Conservation (phyloP, 2,797 vertebrate genomes). For the Champsocephalus esox region DNA sequence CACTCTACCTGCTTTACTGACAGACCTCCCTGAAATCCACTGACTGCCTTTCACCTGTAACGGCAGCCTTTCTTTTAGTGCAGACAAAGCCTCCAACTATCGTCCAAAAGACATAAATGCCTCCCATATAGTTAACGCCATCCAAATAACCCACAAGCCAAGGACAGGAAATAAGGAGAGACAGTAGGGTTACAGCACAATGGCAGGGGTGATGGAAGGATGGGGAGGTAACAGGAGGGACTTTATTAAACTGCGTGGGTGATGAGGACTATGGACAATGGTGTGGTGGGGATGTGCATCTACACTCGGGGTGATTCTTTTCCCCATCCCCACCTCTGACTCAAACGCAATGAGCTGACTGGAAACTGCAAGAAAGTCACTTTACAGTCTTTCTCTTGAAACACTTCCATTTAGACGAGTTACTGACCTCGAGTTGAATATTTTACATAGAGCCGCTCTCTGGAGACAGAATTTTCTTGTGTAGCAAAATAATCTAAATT, state of each 20-base stretch:
- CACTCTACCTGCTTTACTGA: constrained; percentile 69
- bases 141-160: constrained; percentile 50
- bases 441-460: constrained; percentile 31
- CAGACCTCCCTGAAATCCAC: constrained; percentile 79
- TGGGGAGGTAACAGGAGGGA: constrained; percentile 65
- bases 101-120: constrained; percentile 65
- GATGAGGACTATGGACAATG: constrained; percentile 55
- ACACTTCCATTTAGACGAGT: constrained; percentile 23
- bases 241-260: constrained; percentile 72
- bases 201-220: constrained; percentile 63
- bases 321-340: constrained; percentile 48
- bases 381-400: constrained; percentile 49
- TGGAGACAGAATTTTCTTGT: constrained; percentile 48
- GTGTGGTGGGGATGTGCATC: constrained; percentile 66
- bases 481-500: constrained; percentile 71
- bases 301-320: constrained; percentile 55
- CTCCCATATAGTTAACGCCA: constrained; percentile 59
- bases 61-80: constrained; percentile 55
- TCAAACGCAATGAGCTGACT: constrained; percentile 54
- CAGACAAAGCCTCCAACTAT: constrained; percentile 54
- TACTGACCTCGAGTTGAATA: constrained; percentile 48
- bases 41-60: constrained; percentile 73
- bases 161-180: constrained; percentile 60
- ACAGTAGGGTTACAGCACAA: constrained; percentile 65
- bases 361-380: constrained; percentile 55